A percentile compares a stretch with the other conserved stretches of the same genome.
phyloP scores from a whole-genome alignment of 30 jellyfish, hydroid and myxozoan species.

The Pelagia noctiluca region DNA sequence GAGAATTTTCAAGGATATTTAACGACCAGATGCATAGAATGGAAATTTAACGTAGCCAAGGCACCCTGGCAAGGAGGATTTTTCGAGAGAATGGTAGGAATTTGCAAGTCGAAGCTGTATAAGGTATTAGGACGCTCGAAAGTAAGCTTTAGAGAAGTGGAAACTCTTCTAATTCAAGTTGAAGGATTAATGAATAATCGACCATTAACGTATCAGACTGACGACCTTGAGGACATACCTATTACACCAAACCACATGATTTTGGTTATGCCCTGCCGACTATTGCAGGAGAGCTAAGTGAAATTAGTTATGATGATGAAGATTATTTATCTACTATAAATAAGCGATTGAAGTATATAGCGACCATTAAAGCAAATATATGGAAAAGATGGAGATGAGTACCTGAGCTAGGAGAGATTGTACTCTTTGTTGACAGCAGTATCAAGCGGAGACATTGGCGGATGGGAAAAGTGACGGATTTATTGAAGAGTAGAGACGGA shows the following conservation, averaged over 20 bases:
- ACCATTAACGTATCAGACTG: constrained; percentile 55
- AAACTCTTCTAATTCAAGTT: constrained; percentile 52
- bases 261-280: constrained; percentile 38
- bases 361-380: neutral
- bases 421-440: constrained; percentile 27
- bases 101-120: constrained; percentile 38
- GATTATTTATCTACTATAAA: constrained; percentile 19
- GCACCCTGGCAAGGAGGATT: constrained; percentile 76
- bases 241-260: constrained; percentile 59
- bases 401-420: constrained; percentile 31
- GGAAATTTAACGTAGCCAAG: constrained; percentile 46
- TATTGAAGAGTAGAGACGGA: constrained; percentile 39
- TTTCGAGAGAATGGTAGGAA: constrained; percentile 64
- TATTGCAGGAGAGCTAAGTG: constrained; percentile 24
- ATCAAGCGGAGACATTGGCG: constrained; percentile 43
- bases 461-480: constrained; percentile 22
- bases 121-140: constrained; percentile 51
- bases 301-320: constrained; percentile 4
- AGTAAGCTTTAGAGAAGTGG: constrained; percentile 54
- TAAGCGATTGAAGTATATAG: constrained; percentile 37
- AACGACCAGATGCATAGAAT: constrained; percentile 26
- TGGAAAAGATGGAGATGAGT: constrained; percentile 16
- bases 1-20: constrained; percentile 44
- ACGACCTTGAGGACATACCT: constrained; percentile 43
- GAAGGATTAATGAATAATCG: constrained; percentile 60